Base-by-base conservation (phyloP, 2,888 invertebrate genomes). In the Prosopocoilus inquinatus region DNA sequence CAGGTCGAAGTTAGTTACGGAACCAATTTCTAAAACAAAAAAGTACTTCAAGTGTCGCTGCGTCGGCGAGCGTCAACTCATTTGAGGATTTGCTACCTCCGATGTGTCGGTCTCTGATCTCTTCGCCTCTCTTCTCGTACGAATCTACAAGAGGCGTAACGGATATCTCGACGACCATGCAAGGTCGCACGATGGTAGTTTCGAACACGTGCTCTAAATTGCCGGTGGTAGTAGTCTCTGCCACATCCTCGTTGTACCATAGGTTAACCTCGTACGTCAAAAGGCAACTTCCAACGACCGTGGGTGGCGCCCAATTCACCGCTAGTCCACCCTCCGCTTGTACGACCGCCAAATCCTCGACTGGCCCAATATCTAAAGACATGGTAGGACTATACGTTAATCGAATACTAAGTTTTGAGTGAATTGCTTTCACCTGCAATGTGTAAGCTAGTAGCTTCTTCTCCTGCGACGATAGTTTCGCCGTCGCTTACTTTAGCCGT, bases 401-500 rank as follows among this genome's bases (percentile, higher is more conserved):
- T 28, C 20, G 20, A 28, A 28, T 28, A n/a, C n/a, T n/a, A 5
- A 28, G 20, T 4, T 28, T 1, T 1, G 20, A 28, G 7, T 1
- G 20, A 28, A 28, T 5, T 7, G 20, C 5, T 28, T 28, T 28
- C 2, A 28, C 20, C 20, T 28, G 20, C 20, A 7, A 28, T 1
- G 3, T 28, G 20, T 3, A 28, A 28, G 20, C 3, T 5, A 5
- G 5, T 28, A 5, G 7, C 20, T 5, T 4, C 38, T 4, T 38
- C 38, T 11, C 12, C 11, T 4, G 11, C 9, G 4, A 50, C 55
- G 2, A 33, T 8, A 3, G 50, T 50, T 7, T 50, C 50, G 20
- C 20, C 20, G 15, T 46, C 38, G 15, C 41, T 49, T 7, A 49
- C 50, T 16, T 47, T 47, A 5, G 55, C 50, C 9, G 49, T 55